Evolutionary conservation across 2,113 vertebrate species (phyloP), one percentile per base, ranked within the genome.

Genomic region (Corvus hawaiiensis): DNA sequence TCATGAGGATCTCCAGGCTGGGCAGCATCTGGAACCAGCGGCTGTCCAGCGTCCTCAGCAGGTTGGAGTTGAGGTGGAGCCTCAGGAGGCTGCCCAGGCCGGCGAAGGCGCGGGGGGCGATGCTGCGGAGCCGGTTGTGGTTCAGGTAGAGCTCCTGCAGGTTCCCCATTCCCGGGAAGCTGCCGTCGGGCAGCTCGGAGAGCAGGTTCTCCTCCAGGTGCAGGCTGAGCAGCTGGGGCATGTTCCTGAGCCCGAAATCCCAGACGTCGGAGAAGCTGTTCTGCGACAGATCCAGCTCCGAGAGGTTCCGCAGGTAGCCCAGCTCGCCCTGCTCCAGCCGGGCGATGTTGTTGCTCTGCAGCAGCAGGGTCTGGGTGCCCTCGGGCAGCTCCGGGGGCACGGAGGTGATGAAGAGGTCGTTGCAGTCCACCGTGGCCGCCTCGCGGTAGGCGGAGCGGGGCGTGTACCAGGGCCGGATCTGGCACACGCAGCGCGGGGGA

Each of bases 141-240:
- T 99, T 99, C 90, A 99, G 98, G 92, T 99, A 99, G 23, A 99
- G 98, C 55, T 99, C 99, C 94, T 99, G 99, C 33, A 99, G 98
- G 89, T 96, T 97, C 27, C 97, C 97, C 96, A 99, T 97, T 21
- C 98, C 98, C 0, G 95, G 95, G 69, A 99, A 99, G 84, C 99
- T 98, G 68, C 97, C 72, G 5, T 98, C 98, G 1, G 99, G 98
- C 80, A 99, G 98, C 83, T 98, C 97, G 3, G 87, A 80, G 26
- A 99, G 97, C 91, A 98, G 98, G 81, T 99, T 99, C 97, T 99
- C 99, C 93, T 99, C 99, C 90, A 99, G 94, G 78, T 99, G 99
- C 55, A 99, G 96, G 87, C 98, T 99, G 74, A 99, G 97, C 90
- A 99, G 97, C 76, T 98, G 98, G 16, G 98, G 98, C 97, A 99